Conservation (phyloP, 2,113 vertebrate genomes). For the Syrmaticus mikado region DNA sequence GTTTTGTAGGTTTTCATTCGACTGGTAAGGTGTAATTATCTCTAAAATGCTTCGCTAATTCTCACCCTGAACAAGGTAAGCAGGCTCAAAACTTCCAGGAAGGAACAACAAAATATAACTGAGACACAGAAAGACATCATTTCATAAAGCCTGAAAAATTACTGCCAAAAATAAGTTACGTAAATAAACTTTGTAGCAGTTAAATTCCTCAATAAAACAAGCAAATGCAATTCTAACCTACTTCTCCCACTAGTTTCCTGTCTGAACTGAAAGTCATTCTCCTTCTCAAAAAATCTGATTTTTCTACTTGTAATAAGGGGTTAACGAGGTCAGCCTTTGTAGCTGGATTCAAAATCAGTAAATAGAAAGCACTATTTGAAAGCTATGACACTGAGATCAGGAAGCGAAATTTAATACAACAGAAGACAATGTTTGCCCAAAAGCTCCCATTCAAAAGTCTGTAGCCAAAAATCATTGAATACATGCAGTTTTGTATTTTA, state of each 20-base stretch:
- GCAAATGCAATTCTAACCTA: not conserved
- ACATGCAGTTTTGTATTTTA: not conserved
- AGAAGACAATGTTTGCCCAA: not conserved
- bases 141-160: not conserved
- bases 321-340: not conserved
- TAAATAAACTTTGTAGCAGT: not conserved
- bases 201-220: not conserved
- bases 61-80: not conserved
- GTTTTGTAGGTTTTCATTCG: not conserved
- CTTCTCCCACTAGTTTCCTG: not conserved
- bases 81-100: not conserved
- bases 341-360: not conserved
- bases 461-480: not conserved
- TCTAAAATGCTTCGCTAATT: not conserved
- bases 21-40: not conserved
- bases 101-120: rapidly evolving
- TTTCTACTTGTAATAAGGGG: not conserved
- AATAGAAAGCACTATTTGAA: not conserved
- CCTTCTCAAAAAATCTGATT: not conserved
- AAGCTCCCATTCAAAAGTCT: not conserved
- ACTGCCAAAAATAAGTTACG: not conserved
- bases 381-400: not conserved
- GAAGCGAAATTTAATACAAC: not conserved
- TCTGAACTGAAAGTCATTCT: not conserved
- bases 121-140: not conserved